A percentile compares a stretch with the other conserved stretches of the same genome.
Evolutionary conservation across 2,797 vertebrate species (phyloP).

Genomic region (Erithacus rubecula): DNA sequence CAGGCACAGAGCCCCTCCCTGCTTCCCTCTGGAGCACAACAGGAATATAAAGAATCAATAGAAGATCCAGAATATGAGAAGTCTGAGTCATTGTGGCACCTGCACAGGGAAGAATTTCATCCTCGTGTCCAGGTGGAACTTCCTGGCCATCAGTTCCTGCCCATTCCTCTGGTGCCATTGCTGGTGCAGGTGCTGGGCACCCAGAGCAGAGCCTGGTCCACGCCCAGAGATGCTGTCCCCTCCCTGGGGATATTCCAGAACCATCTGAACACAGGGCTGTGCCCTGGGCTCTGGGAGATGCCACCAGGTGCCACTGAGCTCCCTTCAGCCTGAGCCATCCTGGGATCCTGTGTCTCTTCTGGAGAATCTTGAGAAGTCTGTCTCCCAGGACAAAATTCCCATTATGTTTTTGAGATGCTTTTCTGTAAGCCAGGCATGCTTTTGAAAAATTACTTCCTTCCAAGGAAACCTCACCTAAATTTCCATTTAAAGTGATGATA

Average conservation of each 20-base stretch:
- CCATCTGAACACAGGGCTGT: accelerated
- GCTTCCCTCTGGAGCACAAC: neutral
- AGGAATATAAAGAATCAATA: neutral
- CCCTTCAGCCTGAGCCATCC: neutral
- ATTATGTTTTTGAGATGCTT: neutral
- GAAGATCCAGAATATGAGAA: neutral
- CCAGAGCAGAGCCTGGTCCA: neutral
- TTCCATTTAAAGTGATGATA: neutral
- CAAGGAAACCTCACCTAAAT: neutral
- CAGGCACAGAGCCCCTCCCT: neutral
- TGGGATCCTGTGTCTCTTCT: accelerated
- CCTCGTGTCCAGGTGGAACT: neutral
- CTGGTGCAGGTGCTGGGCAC: neutral
- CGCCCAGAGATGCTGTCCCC: neutral
- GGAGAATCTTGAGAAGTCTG: neutral
- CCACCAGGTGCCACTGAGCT: accelerated
- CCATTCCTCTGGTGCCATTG: accelerated
- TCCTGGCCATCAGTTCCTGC: neutral
- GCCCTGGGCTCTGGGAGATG: neutral
- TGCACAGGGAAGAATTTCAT: neutral
- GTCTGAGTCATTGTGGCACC: neutral
- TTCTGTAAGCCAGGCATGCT: neutral
- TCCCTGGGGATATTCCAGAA: neutral
- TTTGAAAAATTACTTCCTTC: neutral
- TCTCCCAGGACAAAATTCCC: neutral